A percentile compares a stretch with the other conserved stretches of the same genome.
Conservation (phyloP, 1,140 invertebrate species). For the Platorchestia sp. region DNA sequence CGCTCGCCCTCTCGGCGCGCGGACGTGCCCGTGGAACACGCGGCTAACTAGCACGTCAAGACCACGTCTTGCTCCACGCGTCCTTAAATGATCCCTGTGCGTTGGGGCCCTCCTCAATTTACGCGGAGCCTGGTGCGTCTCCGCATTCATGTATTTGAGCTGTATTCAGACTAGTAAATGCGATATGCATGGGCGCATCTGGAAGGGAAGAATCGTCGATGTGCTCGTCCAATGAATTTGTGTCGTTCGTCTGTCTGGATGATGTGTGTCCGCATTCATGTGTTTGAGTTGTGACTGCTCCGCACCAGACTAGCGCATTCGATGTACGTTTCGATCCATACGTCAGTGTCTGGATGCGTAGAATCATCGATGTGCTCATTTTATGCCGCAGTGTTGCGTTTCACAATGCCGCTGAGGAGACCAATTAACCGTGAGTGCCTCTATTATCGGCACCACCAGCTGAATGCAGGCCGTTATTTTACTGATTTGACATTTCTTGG, state of each 20-base stretch:
- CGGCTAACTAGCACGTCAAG: conserved; percentile 9
- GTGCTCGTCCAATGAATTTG: no score
- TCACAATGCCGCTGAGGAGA: no score
- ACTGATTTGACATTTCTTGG: no score
- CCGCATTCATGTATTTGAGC: no score
- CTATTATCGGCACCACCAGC: background rate
- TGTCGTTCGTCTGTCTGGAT: no score
- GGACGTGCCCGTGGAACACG: background rate
- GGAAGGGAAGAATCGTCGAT: no score
- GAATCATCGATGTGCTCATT: background rate
- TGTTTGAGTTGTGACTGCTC: background rate
- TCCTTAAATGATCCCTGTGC: background rate
- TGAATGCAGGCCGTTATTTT: no score
- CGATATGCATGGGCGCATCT: no score
- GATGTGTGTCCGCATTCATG: no score
- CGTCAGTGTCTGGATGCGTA: background rate
- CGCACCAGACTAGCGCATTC: background rate
- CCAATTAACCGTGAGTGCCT: background rate
- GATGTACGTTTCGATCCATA: background rate
- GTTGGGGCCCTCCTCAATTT: background rate
- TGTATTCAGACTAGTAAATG: no score
- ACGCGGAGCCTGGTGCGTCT: background rate
- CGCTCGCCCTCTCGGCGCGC: background rate
- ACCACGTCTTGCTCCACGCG: background rate
- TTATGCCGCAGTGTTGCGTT: background rate